Percentiles rank a stretch among this genome's conserved stretches.
Conservation (phyloP, 2,797 vertebrate species). For the Threskiornis aethiopicus region DNA sequence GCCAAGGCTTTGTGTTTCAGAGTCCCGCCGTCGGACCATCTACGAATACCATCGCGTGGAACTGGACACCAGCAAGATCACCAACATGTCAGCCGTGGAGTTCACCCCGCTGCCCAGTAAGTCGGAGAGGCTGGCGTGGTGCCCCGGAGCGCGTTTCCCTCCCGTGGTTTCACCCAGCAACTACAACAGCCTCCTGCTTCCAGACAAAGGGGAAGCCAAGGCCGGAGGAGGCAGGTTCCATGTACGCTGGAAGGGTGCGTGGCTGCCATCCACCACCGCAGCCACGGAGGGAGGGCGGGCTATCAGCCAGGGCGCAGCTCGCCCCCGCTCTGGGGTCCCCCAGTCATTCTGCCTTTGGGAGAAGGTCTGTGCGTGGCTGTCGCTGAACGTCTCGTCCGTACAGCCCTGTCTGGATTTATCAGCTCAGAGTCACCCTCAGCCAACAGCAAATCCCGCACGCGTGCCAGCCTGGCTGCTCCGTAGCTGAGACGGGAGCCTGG, state of each 20-base stretch:
- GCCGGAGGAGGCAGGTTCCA: not conserved
- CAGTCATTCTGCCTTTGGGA: not conserved
- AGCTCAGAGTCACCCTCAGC: not conserved
- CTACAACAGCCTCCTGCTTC: accelerated
- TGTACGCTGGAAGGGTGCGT: accelerated
- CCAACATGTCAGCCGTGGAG: constrained; percentile 84
- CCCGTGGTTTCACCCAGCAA: accelerated
- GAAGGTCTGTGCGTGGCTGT: not conserved
- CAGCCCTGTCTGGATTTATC: not conserved
- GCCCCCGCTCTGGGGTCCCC: not conserved
- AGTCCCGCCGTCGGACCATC: constrained; percentile 83
- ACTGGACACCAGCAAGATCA: constrained; percentile 84
- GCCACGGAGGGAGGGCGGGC: accelerated
- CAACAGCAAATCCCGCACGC: accelerated
- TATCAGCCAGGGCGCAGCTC: not conserved
- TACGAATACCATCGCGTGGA: constrained; percentile 95
- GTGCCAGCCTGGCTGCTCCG: not conserved
- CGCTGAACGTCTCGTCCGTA: accelerated
- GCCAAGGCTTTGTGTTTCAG: constrained; percentile 53
- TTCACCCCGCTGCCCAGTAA: constrained; percentile 92
- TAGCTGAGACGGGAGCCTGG: not conserved
- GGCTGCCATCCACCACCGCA: accelerated
- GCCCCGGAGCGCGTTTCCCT: accelerated
- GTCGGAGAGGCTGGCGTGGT: not conserved
- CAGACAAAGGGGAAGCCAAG: not conserved